Conservation (phyloP, 2,888 invertebrate species). For the Gibbula magus region DNA sequence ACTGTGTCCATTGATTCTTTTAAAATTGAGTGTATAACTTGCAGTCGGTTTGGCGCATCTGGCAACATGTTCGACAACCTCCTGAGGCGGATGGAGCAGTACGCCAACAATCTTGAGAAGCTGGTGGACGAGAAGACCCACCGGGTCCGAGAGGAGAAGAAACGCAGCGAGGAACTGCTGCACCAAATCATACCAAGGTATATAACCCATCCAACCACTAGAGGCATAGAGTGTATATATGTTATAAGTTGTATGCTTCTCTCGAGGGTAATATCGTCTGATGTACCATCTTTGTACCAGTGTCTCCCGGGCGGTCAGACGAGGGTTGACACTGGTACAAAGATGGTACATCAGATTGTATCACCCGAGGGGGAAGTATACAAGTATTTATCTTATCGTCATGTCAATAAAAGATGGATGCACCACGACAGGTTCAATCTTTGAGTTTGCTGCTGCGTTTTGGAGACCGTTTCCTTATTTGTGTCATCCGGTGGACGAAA, state of each 20-base stretch:
- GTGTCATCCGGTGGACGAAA: no score
- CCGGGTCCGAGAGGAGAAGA: slow-evolving; percentile 50
- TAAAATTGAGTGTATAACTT: not conserved
- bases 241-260: no score
- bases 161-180: slow-evolving; percentile 51
- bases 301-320: not conserved
- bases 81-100: slow-evolving; percentile 54
- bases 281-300: no score
- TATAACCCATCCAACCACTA: not conserved
- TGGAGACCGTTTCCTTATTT: no score
- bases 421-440: no score
- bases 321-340: no score
- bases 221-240: not conserved
- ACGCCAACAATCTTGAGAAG: slow-evolving; percentile 51
- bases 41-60: slow-evolving; percentile 29
- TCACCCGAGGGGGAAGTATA: no score
- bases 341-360: no score
- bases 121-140: slow-evolving; percentile 52
- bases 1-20: not conserved
- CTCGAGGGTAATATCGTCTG: no score
- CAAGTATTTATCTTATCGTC: no score
- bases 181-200: slow-evolving; percentile 48
- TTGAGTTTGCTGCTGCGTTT: no score
- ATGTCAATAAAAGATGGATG: no score
- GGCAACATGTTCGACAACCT: slow-evolving; percentile 51